Evolutionary conservation across 2,113 vertebrate genomes (phyloP).

Genomic region (Porphyrio hochstetteri): DNA sequence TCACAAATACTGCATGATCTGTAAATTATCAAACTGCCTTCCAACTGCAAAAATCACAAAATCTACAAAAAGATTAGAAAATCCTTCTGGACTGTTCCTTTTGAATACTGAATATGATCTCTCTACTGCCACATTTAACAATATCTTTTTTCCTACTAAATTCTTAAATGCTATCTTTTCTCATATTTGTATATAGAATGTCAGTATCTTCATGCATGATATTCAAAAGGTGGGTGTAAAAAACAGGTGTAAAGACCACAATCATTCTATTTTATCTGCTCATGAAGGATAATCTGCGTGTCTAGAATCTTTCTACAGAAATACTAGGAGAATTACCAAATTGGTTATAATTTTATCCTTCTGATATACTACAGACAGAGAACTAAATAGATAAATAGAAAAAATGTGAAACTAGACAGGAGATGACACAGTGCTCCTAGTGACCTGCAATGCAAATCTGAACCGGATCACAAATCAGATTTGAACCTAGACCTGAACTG

Average conservation of each 20-base stretch:
- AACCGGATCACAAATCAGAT: not conserved
- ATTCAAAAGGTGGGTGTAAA: not conserved
- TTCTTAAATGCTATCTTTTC: not conserved
- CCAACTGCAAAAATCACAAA: not conserved
- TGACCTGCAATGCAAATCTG: not conserved
- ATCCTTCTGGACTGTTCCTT: not conserved
- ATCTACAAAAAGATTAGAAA: not conserved
- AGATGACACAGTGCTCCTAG: not conserved
- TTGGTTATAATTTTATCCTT: not conserved
- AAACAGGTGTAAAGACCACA: not conserved
- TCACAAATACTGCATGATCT: not conserved
- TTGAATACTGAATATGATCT: not conserved
- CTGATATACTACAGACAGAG: not conserved
- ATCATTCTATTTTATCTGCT: not conserved
- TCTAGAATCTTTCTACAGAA: not conserved
- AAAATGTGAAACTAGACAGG: not conserved
- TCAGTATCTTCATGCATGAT: not conserved
- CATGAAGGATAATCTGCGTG: rapidly evolving
- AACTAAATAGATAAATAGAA: not conserved
- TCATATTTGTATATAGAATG: not conserved
- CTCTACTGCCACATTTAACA: not conserved
- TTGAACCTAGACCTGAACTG: not conserved
- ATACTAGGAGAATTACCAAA: not conserved
- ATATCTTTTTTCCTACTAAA: not conserved
- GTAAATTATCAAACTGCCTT: not conserved